Conservation (phyloP, 2,888 invertebrate genomes). For the Carterocephalus palaemon region DNA sequence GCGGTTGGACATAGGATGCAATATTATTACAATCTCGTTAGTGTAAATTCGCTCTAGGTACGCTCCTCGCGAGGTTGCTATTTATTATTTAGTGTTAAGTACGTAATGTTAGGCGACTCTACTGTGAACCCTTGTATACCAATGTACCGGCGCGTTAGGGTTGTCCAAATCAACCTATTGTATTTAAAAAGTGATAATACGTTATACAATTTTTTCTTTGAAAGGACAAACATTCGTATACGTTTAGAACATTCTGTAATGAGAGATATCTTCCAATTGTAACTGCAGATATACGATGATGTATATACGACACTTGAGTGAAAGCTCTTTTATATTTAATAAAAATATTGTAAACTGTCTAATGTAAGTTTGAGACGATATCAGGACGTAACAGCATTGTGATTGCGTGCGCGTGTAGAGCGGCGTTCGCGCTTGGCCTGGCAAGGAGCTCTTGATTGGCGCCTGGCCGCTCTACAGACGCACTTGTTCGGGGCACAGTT, state of each 20-base stretch:
- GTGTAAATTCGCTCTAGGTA: constrained; percentile 73
- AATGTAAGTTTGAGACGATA: constrained; percentile 66
- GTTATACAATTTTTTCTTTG: constrained; percentile 71
- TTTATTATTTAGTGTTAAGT: constrained; percentile 78
- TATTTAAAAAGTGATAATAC: constrained; percentile 60
- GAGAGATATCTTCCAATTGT: constrained; percentile 70
- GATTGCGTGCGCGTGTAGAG: constrained; percentile 9
- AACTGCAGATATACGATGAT: constrained; percentile 73
- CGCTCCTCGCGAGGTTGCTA: constrained; percentile 67
- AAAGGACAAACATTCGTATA: constrained; percentile 84
- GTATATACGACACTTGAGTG: constrained; percentile 74
- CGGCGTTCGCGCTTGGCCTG: neutral
- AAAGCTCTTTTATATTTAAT: constrained; percentile 76
- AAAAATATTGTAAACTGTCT: constrained; percentile 73
- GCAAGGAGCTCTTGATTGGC: neutral
- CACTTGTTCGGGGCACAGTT: constrained; percentile 15
- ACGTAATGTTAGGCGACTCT: constrained; percentile 65
- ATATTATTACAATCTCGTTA: constrained; percentile 68
- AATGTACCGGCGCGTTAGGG: constrained; percentile 68
- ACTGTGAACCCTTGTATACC: constrained; percentile 77
- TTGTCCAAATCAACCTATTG: constrained; percentile 56
- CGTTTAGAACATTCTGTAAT: constrained; percentile 79
- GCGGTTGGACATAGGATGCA: constrained; percentile 60
- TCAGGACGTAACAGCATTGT: constrained; percentile 38
- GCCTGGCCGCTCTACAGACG: constrained; percentile 9